Percentiles rank a stretch among this genome's conserved stretches.
Evolutionary conservation across 2,797 vertebrate genomes (phyloP).

Genomic region (Muscicapa comitata): DNA sequence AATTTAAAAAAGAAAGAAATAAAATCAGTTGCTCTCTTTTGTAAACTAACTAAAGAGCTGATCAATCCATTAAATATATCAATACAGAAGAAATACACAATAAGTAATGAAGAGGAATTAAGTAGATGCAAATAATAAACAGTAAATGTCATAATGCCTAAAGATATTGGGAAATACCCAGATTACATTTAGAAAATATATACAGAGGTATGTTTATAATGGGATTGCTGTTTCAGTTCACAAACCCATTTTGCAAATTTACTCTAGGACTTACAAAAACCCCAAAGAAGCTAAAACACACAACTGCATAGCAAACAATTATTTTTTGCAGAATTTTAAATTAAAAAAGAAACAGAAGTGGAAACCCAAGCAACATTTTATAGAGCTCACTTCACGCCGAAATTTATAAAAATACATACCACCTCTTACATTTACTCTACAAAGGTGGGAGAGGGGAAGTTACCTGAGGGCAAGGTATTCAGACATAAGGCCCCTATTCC

Average conservation of each 20-base stretch:
- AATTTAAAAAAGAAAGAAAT: neutral
- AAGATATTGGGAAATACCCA: neutral
- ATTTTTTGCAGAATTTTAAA: neutral
- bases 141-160: neutral
- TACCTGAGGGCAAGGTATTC: constrained; percentile 76
- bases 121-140: neutral
- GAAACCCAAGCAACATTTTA: neutral
- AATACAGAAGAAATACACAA: neutral
- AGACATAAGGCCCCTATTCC: constrained; percentile 74
- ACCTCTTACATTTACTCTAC: constrained; percentile 44
- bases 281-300: neutral
- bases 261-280: neutral
- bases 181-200: neutral
- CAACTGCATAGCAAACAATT: neutral
- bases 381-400: neutral
- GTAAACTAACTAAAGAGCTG: neutral
- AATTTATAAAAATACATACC: neutral
- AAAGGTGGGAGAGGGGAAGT: constrained; percentile 56
- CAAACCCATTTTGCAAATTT: neutral
- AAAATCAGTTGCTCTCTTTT: neutral
- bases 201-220: neutral
- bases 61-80: neutral
- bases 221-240: neutral
- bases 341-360: neutral
- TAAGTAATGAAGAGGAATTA: neutral